These are phyloP conservation scores for Drosophila yakuba DNA, from an alignment of 1,140 invertebrate species.

Conservation along the genomic window DNA sequence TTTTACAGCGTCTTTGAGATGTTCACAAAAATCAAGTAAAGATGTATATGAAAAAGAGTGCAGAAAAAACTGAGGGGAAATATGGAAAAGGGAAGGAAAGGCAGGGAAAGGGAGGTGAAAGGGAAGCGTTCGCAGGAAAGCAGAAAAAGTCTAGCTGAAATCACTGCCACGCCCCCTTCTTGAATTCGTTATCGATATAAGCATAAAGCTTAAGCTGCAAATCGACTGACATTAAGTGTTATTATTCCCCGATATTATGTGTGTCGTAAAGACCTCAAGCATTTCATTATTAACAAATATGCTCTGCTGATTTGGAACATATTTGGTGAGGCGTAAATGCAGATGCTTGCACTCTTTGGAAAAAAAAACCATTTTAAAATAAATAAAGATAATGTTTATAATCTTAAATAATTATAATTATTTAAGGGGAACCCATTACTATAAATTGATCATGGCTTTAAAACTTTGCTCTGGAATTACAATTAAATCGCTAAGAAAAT, in stretches of 20 bases:
- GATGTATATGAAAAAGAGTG: not conserved
- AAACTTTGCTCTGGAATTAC: too few relatives aligned
- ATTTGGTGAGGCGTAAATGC: not conserved
- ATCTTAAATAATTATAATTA: too few relatives aligned
- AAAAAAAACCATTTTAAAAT: not conserved
- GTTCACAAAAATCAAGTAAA: constrained; percentile 36
- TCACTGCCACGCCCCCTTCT: constrained; percentile 17
- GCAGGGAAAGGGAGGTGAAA: too few relatives aligned
- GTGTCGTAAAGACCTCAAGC: not conserved
- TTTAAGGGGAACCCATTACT: too few relatives aligned
- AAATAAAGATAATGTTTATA: too few relatives aligned
- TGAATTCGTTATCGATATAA: constrained; percentile 23
- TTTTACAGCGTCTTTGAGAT: constrained; percentile 68
- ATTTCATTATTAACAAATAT: constrained; percentile 3
- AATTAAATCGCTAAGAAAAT: too few relatives aligned
- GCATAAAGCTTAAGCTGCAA: constrained; percentile 39
- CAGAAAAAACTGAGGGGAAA: not conserved
- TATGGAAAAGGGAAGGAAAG: not conserved
- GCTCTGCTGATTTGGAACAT: not conserved
- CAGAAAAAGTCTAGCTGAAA: constrained; percentile 31
- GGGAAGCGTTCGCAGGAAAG: not conserved
- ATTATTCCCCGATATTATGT: constrained; percentile 7
- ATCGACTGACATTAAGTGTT: constrained; percentile 43
- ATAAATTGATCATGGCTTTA: too few relatives aligned
- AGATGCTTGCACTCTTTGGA: not conserved